Evolutionary conservation across 2,888 invertebrate genomes (phyloP).

Genomic region (Chesias legatella): DNA sequence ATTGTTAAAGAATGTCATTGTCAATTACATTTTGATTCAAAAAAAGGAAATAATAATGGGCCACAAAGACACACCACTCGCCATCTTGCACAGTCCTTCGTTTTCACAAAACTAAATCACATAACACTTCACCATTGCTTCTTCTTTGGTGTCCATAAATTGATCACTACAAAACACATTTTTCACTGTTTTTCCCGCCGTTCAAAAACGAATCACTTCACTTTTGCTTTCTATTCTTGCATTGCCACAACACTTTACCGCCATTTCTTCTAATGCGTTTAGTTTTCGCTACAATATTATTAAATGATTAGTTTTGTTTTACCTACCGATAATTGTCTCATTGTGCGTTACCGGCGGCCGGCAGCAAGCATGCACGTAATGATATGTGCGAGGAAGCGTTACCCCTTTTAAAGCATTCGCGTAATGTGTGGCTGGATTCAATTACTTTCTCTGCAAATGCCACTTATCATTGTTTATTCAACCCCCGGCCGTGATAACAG

Average conservation of each 20-base stretch:
- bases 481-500: slow-evolving; percentile 13
- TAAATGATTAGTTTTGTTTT: slow-evolving; percentile 8
- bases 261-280: slow-evolving; percentile 31
- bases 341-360: slow-evolving; percentile 61
- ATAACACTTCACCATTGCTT: too few relatives aligned
- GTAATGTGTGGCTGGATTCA: slow-evolving; percentile 57
- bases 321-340: slow-evolving; percentile 77
- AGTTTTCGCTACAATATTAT: slow-evolving; percentile 28
- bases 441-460: slow-evolving; percentile 68
- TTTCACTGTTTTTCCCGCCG: too few relatives aligned
- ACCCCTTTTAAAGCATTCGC: slow-evolving; percentile 71
- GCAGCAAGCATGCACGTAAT: slow-evolving; percentile 64
- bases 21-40: too few relatives aligned
- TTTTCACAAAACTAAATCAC: too few relatives aligned
- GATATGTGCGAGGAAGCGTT: slow-evolving; percentile 58
- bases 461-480: slow-evolving; percentile 24
- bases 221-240: neutral
- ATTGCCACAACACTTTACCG: slow-evolving; percentile 25
- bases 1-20: too few relatives aligned
- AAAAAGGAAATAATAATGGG: too few relatives aligned
- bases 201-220: slow-evolving; percentile 3
- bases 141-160: too few relatives aligned
- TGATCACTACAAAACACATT: too few relatives aligned
- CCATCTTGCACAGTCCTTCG: too few relatives aligned
- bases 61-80: too few relatives aligned